Conservation (phyloP, 2,888 invertebrate genomes). For the Drosophila maculinotata region DNA sequence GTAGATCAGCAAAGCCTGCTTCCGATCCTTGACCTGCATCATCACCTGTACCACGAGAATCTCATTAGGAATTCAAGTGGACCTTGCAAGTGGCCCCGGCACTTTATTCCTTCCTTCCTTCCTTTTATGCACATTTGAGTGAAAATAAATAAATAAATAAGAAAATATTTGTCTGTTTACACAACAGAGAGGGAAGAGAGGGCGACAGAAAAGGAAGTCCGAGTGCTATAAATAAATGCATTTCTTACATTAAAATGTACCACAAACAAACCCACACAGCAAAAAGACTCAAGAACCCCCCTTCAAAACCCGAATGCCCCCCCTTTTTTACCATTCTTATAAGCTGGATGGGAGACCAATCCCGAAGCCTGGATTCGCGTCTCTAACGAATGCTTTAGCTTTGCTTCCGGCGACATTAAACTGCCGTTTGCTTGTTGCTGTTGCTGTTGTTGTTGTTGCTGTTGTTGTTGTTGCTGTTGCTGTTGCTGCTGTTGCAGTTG, state of each 20-base stretch:
- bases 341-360: constrained; percentile 29
- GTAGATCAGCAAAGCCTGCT: constrained; percentile 35
- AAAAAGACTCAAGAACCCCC: constrained; percentile 11
- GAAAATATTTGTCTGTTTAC: constrained; percentile 57
- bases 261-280: constrained; percentile 37
- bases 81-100: constrained; percentile 23
- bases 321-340: neutral
- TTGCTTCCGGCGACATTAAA: constrained; percentile 80
- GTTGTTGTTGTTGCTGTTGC: constrained; percentile 10
- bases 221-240: constrained; percentile 75
- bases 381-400: constrained; percentile 71
- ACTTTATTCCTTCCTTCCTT: constrained; percentile 54
- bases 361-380: constrained; percentile 53
- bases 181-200: constrained; percentile 18
- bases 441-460: constrained; percentile 19
- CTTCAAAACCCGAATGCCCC: neutral
- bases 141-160: constrained; percentile 55
- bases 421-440: constrained; percentile 64
- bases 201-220: constrained; percentile 49
- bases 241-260: constrained; percentile 50
- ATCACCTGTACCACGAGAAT: constrained; percentile 30
- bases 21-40: constrained; percentile 58
- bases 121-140: constrained; percentile 31
- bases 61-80: constrained; percentile 49
- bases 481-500: constrained; percentile 42